Evolutionary conservation across 2,888 invertebrate species (phyloP).

Genomic region (Drosophila mercatorum): DNA sequence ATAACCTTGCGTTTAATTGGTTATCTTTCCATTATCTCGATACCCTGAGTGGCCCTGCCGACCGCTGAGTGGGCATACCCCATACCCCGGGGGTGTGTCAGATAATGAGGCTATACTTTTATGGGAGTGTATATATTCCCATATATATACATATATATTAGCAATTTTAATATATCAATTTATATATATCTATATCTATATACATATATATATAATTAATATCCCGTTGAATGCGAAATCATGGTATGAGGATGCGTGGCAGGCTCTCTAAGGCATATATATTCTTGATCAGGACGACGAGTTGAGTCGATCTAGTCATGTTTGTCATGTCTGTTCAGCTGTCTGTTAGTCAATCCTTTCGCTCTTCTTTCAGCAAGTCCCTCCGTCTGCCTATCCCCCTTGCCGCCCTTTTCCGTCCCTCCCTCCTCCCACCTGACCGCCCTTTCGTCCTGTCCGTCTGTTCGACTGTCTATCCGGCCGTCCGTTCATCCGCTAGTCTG

Average conservation of each 20-base stretch:
- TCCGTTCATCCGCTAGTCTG: neutral
- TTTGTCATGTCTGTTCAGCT: neutral
- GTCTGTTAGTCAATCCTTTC: neutral
- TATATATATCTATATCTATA: too few relatives aligned
- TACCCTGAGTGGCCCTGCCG: conserved; percentile 1
- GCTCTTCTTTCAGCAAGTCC: neutral
- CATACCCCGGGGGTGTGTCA: neutral
- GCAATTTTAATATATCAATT: too few relatives aligned
- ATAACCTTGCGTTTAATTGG: conserved; percentile 10
- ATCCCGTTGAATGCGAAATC: too few relatives aligned
- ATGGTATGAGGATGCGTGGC: too few relatives aligned
- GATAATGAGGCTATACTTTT: neutral
- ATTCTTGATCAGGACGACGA: too few relatives aligned
- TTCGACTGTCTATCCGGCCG: neutral
- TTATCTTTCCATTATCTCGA: conserved; percentile 1
- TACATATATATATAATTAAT: too few relatives aligned
- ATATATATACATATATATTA: too few relatives aligned
- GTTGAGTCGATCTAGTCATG: neutral
- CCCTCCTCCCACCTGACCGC: too few relatives aligned
- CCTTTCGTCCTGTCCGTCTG: neutral
- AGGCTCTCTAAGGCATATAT: too few relatives aligned
- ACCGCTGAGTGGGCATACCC: neutral
- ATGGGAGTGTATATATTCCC: too few relatives aligned
- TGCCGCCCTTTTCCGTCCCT: neutral
- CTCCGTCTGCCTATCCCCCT: neutral